Conservation (phyloP, 2,797 vertebrate species). For the Sciurus carolinensis region DNA sequence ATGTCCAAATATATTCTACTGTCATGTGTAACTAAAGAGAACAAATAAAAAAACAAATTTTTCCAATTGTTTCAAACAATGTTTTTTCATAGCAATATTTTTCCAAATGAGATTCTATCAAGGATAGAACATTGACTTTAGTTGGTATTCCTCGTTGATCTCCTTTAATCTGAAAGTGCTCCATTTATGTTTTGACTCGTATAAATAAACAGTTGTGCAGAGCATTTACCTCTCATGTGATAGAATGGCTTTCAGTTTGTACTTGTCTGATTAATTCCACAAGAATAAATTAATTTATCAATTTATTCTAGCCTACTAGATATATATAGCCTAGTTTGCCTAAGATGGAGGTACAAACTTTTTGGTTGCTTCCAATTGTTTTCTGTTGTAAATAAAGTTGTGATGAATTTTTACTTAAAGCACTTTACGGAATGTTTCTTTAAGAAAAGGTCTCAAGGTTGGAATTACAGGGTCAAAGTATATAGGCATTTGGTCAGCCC, state of each 20-base stretch:
- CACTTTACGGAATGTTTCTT: not conserved
- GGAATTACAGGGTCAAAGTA: not conserved
- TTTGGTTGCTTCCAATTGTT: not conserved
- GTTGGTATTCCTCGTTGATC: not conserved
- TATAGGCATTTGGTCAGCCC: not conserved
- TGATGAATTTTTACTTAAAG: not conserved
- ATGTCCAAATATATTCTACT: too few relatives aligned
- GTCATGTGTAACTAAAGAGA: too few relatives aligned
- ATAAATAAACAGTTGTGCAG: not conserved
- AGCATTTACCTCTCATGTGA: not conserved
- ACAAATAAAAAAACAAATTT: not conserved
- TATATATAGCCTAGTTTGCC: not conserved
- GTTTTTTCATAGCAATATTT: not conserved
- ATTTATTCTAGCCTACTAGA: not conserved
- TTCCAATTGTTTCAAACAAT: not conserved
- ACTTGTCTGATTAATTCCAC: conserved; percentile 1
- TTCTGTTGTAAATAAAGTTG: not conserved
- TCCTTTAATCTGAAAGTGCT: not conserved
- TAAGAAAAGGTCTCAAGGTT: not conserved
- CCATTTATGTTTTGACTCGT: not conserved
- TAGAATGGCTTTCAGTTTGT: not conserved
- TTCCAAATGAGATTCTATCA: not conserved
- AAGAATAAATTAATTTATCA: not conserved
- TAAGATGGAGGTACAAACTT: not conserved
- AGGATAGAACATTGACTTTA: not conserved